These are phyloP conservation scores for Parauchenoglanis punctatus DNA, from an alignment of 2,797 vertebrate species.

Conservation along the genomic window DNA sequence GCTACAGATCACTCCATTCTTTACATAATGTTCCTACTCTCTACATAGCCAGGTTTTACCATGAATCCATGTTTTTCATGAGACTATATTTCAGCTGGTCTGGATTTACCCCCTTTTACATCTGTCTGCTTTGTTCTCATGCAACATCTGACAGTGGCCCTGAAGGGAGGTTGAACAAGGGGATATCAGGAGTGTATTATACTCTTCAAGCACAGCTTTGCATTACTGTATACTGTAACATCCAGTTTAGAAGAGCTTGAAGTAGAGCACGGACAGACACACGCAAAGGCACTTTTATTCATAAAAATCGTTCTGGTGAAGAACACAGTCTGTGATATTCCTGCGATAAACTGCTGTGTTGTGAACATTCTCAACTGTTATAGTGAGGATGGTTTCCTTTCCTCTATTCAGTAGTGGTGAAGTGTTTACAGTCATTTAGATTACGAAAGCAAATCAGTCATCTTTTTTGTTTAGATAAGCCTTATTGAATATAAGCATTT, in stretches of 20 bases:
- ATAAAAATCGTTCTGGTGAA: neutral
- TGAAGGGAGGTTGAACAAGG: neutral
- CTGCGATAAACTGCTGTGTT: neutral
- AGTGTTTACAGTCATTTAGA: neutral
- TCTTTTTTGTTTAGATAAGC: neutral
- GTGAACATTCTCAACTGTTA: neutral
- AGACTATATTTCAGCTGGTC: neutral
- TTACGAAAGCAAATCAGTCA: neutral
- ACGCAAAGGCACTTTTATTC: neutral
- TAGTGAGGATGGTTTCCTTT: neutral
- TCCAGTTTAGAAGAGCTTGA: neutral
- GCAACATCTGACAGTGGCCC: slow-evolving; percentile 22
- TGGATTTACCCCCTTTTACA: neutral
- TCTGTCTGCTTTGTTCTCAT: slow-evolving; percentile 22
- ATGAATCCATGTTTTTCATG: slow-evolving; percentile 12
- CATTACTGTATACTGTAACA: neutral
- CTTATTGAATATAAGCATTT: slow-evolving; percentile 12
- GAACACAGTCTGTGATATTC: neutral
- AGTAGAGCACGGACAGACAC: neutral
- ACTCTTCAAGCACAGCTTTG: neutral
- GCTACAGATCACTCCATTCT: neutral
- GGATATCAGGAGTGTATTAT: neutral
- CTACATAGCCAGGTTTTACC: slow-evolving; percentile 2
- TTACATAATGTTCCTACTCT: neutral
- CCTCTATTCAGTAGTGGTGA: neutral